Conservation (phyloP, 2,797 vertebrate species). For the Poecilia gillii region DNA sequence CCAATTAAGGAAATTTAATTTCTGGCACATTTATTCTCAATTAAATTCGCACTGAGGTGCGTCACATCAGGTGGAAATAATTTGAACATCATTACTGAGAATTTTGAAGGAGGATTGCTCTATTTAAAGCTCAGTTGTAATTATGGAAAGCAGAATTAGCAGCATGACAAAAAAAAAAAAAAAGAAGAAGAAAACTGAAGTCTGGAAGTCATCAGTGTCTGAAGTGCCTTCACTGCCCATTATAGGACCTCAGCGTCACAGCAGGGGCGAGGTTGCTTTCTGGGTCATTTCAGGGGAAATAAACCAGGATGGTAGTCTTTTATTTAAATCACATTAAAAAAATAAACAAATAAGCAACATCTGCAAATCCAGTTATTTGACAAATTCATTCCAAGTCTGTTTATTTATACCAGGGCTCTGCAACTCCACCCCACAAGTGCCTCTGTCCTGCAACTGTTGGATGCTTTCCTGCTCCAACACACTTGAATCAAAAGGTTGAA, state of each 20-base stretch:
- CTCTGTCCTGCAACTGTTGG: not conserved
- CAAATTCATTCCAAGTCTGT: not conserved
- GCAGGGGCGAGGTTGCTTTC: slow-evolving; percentile 36
- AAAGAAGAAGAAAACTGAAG: slow-evolving; percentile 14
- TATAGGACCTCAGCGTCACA: slow-evolving; percentile 36
- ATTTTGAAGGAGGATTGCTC: not conserved
- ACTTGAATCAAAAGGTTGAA: no score
- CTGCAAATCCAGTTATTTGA: not conserved
- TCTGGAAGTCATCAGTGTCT: slow-evolving; percentile 48
- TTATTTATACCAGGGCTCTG: not conserved
- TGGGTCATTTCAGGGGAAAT: slow-evolving; percentile 60
- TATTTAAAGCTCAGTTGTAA: slow-evolving; percentile 13
- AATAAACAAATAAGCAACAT: not conserved
- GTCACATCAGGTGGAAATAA: not conserved
- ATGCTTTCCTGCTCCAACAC: not conserved
- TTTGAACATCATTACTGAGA: not conserved
- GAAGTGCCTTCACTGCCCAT: slow-evolving; percentile 12
- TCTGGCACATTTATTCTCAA: not conserved
- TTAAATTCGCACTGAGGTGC: not conserved
- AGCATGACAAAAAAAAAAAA: slow-evolving; percentile 17
- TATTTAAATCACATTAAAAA: not conserved
- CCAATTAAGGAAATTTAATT: not conserved
- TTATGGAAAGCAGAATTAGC: slow-evolving; percentile 46
- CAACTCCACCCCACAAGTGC: not conserved
- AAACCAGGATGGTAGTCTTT: slow-evolving; percentile 28